Evolutionary conservation across 2,888 invertebrate genomes (phyloP).

Genomic region (Choreutis nemorana): DNA sequence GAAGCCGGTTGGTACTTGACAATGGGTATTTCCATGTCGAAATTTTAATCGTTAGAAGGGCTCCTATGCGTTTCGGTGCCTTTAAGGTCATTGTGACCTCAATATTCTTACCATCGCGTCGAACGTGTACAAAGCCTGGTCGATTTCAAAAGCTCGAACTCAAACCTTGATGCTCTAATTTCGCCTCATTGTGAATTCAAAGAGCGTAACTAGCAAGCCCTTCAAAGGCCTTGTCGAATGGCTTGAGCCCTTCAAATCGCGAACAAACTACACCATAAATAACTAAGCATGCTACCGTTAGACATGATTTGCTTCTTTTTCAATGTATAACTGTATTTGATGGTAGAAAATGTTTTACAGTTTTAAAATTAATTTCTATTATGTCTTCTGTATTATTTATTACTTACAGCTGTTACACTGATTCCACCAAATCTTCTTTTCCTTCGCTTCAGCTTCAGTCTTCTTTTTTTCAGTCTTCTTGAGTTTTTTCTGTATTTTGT

Average conservation of each 20-base stretch:
- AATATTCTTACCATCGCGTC: slow-evolving; percentile 40
- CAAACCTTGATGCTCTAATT: slow-evolving; percentile 60
- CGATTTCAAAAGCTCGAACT: slow-evolving; percentile 59
- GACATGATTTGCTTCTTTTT: too few species aligned
- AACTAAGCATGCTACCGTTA: too few species aligned
- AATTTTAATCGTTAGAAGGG: slow-evolving; percentile 59
- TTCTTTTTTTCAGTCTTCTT: slow-evolving; percentile 60
- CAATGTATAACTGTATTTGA: neutral
- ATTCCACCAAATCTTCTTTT: slow-evolving; percentile 63
- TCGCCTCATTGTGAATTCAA: slow-evolving; percentile 62
- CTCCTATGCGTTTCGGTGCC: slow-evolving; percentile 45
- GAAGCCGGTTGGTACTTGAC: too few species aligned
- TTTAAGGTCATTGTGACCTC: slow-evolving; percentile 51
- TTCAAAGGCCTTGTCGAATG: slow-evolving; percentile 32
- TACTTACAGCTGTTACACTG: slow-evolving; percentile 58
- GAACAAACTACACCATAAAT: too few species aligned
- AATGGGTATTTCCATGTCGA: slow-evolving; percentile 55
- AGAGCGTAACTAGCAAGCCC: slow-evolving; percentile 52
- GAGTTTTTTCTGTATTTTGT: slow-evolving; percentile 54
- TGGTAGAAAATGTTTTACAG: neutral
- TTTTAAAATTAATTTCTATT: neutral
- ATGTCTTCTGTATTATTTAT: slow-evolving; percentile 5
- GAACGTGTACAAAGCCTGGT: too few species aligned
- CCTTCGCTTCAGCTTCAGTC: slow-evolving; percentile 43
- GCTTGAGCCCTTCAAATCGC: slow-evolving; percentile 21